Base-by-base conservation (phyloP, 2,888 invertebrate genomes). In the Peribatodes rhomboidaria region DNA sequence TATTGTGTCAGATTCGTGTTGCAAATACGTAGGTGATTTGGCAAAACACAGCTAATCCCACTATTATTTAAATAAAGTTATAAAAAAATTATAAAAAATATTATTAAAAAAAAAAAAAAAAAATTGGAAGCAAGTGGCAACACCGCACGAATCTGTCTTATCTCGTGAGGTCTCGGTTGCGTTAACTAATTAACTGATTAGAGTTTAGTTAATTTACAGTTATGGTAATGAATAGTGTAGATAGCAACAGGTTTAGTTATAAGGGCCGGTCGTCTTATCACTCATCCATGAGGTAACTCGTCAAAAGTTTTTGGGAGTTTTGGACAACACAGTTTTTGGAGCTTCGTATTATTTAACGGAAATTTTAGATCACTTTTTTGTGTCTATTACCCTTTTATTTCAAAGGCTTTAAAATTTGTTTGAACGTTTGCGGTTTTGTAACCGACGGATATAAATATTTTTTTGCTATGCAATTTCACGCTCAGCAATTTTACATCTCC, bases 161-260 rank as follows among this genome's bases (percentile, higher is more conserved):
- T 59, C 54, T 55, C 20, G 27, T 46, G 47, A 39, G 11, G 16
- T 65, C 44, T 64, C 60, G 65, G 50, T 65, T 49, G 66, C 50
- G 65, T 72, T 67, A 63, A 73, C 70, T 72, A 75, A 78, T 75
- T 69, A 72, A 61, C 61, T 66, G 76, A 77, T 78, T 76, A 76
- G 72, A 69, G 57, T 68, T 71, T 55, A 74, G 68, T 72, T 53
- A 59, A 67, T 69, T 72, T 73, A 76, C 71, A 74, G 73, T 75
- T 74, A 80, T 71, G 71, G 61, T 76, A 78, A 80, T 80, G 76
- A 79, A 75, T 73, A 20, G 37, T 11, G n/a, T 18, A 75, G 72
- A 57, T 42, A 52, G 52, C 67, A 71, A 74, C 68, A 72, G 69
- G 71, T 73, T 77, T 72, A 55, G 49, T 61, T 55, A 65, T 39